Conservation (phyloP, 2,797 vertebrate genomes). For the Cynopterus sphinx region DNA sequence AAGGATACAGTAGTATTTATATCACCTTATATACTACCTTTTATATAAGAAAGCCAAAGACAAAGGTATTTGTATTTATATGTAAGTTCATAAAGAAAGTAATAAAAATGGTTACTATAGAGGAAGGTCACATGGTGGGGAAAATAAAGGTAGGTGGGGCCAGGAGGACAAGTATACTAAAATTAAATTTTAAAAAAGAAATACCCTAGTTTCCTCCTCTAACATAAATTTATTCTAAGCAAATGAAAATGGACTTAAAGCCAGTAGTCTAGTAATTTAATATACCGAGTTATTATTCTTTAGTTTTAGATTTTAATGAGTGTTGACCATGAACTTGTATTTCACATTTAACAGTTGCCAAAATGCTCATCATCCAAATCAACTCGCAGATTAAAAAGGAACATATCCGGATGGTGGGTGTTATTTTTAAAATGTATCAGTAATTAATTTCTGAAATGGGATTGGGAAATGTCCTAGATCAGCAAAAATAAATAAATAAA, state of each 20-base stretch:
- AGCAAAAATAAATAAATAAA: conserved; percentile 54
- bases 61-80: background rate
- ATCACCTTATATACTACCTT: background rate
- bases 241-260: conserved; percentile 37
- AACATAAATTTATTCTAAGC: background rate
- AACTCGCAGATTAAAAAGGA: conserved; percentile 54
- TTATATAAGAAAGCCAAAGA: background rate
- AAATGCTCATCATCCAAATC: conserved; percentile 53
- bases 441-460: conserved; percentile 40
- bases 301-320: conserved; percentile 51
- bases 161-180: background rate
- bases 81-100: background rate
- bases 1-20: background rate
- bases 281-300: conserved; percentile 16
- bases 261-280: background rate
- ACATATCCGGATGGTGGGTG: conserved; percentile 27
- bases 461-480: conserved; percentile 39
- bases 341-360: conserved; percentile 30
- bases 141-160: background rate
- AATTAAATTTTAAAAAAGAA: background rate
- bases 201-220: background rate
- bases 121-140: background rate
- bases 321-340: conserved; percentile 37
- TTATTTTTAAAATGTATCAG: conserved; percentile 65
- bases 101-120: background rate